Base-by-base conservation (phyloP, 1,140 invertebrate species). In the Mesaphorura yosii region DNA sequence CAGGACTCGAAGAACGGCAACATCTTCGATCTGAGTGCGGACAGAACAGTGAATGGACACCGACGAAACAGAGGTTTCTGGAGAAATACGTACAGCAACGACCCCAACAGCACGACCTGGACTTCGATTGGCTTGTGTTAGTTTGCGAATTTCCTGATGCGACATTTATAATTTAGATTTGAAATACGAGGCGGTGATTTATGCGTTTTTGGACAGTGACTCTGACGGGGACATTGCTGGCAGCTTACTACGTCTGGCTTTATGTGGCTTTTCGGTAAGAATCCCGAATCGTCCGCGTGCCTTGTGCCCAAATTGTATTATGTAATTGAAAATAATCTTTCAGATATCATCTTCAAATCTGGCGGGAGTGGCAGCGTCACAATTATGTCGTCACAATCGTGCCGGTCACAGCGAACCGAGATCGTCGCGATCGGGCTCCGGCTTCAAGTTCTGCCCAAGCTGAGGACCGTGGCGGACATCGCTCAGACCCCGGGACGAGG, bases 181-280 rank as follows among this genome's bases (percentile, higher is more conserved):
- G n/a, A n/a, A n/a, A n/a, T n/a, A n/a, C n/a, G n/a, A n/a, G n/a
- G n/a, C n/a, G n/a, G n/a, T n/a, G n/a, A n/a, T n/a, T n/a, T n/a
- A n/a, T n/a, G n/a, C n/a, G n/a, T n/a, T n/a, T n/a, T n/a, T n/a
- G n/a, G n/a, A n/a, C n/a, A n/a, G n/a, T 61, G 1, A 54, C 57
- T 1, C 31, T 64, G 12, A 62, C 62, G 15, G 58, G 52, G 12
- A 63, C 59, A n/a, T 34, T 64, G 7, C n/a, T 59, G 7, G 51
- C 49, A 1, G 62, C 62, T 14, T 64, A 64, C 37, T 55, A 60
- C 25, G 51, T 63, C 23, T 63, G 62, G 62, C 44, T 63, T 7
- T 58, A 61, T 51, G 57, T 63, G 0, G 62, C 59, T 41, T 28
- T 55, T 46, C 22, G 25, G 45, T 52, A 52, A 6, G 52, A 51